phyloP scores from a whole-genome alignment of 2,888 invertebrate genomes.

The Netelia melanura region DNA sequence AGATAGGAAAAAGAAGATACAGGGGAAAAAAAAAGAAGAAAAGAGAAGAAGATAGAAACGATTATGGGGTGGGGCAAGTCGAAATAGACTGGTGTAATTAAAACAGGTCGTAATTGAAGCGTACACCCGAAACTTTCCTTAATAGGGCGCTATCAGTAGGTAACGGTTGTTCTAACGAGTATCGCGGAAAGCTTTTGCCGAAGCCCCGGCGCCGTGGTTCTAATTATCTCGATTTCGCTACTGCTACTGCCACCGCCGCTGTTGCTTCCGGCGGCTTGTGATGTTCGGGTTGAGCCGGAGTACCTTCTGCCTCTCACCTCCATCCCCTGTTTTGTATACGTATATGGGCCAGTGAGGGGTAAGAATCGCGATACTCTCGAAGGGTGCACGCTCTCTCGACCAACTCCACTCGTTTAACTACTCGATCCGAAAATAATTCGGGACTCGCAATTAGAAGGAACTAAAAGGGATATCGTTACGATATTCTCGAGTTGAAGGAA shows the following conservation, averaged over 20 bases:
- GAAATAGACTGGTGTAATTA: slow-evolving; percentile 79
- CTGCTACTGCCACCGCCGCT: slow-evolving; percentile 26
- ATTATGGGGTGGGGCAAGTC: slow-evolving; percentile 36
- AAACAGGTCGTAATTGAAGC: slow-evolving; percentile 79
- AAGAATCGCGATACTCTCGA: slow-evolving; percentile 24
- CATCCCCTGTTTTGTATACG: not conserved
- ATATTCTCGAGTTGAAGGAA: too few species aligned
- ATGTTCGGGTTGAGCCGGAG: slow-evolving; percentile 10
- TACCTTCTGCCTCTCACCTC: not conserved
- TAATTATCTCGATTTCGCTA: slow-evolving; percentile 68
- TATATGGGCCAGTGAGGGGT: not conserved
- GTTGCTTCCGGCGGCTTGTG: slow-evolving; percentile 26
- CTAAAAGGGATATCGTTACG: too few species aligned
- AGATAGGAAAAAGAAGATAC: not conserved
- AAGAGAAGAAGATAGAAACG: slow-evolving; percentile 43
- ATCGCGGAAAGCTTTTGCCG: slow-evolving; percentile 71
- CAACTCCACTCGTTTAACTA: slow-evolving; percentile 38
- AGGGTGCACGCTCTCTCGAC: slow-evolving; percentile 17
- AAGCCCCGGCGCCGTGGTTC: slow-evolving; percentile 66
- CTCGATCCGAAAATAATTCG: not conserved
- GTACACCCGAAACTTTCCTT: slow-evolving; percentile 79
- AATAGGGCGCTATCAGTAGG: slow-evolving; percentile 80
- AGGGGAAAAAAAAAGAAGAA: not conserved
- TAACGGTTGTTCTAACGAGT: slow-evolving; percentile 81
- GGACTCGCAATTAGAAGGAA: slow-evolving; percentile 32